phyloP scores from a whole-genome alignment of 37 sponge, comb jelly and placozoan genomes.

The Beroe ovata region DNA sequence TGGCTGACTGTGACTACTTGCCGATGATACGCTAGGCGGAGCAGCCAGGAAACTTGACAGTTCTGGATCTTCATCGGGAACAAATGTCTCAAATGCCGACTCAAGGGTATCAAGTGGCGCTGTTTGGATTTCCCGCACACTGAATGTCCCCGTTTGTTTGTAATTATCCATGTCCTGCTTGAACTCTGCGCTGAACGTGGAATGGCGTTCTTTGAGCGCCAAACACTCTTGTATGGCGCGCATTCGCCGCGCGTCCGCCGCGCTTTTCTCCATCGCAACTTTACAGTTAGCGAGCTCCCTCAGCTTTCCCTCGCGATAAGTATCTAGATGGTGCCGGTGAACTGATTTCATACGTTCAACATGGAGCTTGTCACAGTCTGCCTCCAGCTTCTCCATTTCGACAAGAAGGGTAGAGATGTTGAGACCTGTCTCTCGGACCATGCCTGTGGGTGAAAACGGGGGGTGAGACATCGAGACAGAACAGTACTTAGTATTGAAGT shows the following conservation, averaged over 20 bases:
- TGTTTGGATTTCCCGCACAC: not conserved
- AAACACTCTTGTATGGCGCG: conserved; percentile 3
- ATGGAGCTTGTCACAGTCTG: conserved; percentile 46
- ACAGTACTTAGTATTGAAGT: too few relatives aligned
- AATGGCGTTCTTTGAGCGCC: not conserved
- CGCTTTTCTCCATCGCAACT: conserved; percentile 1
- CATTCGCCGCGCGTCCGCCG: not conserved
- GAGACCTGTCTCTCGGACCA: conserved; percentile 53
- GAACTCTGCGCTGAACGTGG: conserved; percentile 20
- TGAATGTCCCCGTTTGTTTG: not conserved
- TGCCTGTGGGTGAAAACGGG: too few relatives aligned
- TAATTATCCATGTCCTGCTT: conserved; percentile 33
- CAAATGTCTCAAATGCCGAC: conserved; percentile 8
- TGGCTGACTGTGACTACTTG: not conserved
- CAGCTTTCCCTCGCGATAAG: conserved; percentile 31
- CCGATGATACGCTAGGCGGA: not conserved
- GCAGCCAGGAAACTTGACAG: conserved; percentile 16
- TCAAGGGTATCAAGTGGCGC: not conserved
- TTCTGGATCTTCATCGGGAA: conserved; percentile 20
- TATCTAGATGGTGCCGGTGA: conserved; percentile 29
- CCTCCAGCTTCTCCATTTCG: conserved; percentile 29
- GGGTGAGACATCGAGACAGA: too few relatives aligned
- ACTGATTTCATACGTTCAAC: conserved; percentile 31
- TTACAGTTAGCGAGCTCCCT: not conserved
- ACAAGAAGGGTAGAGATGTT: conserved; percentile 58